Conservation (phyloP, 2,888 invertebrate species). For the Drosophila meridionalis region DNA sequence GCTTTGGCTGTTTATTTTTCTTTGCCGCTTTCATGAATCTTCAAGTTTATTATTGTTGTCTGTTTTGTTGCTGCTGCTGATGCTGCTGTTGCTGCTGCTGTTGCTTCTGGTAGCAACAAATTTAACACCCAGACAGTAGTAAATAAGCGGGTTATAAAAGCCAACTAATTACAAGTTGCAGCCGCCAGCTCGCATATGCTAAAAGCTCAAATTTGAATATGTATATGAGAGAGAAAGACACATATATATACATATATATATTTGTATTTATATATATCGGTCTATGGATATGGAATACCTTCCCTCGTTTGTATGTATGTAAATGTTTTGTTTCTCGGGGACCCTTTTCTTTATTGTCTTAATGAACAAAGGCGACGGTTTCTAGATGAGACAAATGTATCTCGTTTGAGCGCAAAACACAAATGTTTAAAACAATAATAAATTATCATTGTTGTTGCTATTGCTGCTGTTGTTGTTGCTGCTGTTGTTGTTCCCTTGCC, state of each 20-base stretch:
- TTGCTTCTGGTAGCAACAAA: conserved; percentile 65
- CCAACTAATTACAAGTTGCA: conserved; percentile 82
- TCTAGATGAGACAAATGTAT: conserved; percentile 72
- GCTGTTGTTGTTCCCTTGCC: conserved; percentile 61
- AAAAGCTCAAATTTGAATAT: conserved; percentile 56
- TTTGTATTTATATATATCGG: conserved; percentile 16
- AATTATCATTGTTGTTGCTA: conserved; percentile 66
- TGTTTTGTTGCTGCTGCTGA: conserved; percentile 34
- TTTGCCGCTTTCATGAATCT: conserved; percentile 80
- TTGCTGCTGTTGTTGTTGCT: conserved; percentile 25
- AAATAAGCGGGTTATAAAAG: conserved; percentile 68
- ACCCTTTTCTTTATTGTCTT: conserved; percentile 65
- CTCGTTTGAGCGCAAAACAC: conserved; percentile 80
- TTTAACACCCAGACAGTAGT: conserved; percentile 76
- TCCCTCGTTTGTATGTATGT: conserved; percentile 18
- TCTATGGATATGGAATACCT: conserved; percentile 16
- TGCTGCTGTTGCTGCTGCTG: conserved; percentile 36
- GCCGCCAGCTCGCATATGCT: conserved; percentile 48
- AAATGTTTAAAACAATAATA: conserved; percentile 82
- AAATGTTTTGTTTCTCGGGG: conserved; percentile 20
- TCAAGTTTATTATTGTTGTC: conserved; percentile 76
- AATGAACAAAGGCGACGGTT: conserved; percentile 71
- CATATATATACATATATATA: conserved; percentile 1
- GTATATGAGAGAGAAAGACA: conserved; percentile 8
- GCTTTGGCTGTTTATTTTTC: conserved; percentile 70